Base-by-base conservation (phyloP, 2,888 invertebrate genomes). In the Apodemia mormo region DNA sequence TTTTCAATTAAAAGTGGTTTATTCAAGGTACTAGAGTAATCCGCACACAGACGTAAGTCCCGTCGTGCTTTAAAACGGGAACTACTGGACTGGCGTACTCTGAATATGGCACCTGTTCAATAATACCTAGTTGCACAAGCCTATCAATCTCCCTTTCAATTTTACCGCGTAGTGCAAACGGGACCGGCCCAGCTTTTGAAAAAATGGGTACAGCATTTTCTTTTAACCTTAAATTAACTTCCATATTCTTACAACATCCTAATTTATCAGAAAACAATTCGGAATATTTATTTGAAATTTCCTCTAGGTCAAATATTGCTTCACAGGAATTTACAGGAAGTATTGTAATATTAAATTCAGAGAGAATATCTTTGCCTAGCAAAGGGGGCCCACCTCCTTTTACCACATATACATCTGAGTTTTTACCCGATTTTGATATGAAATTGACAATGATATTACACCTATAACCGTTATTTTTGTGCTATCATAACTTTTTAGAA, bases 1-100 rank as follows among this genome's bases (percentile, higher is more conserved):
- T 71, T 73, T 65, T 75, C 73, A 40, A 73, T 65, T 54, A 71
- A 72, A 22, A 73, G 37, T 37, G 12, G 10, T 43, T 68, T 71
- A 61, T 73, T 74, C 29, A 74, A 54, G 0, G 73, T 76, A 12
- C n/a, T 29, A 29, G 56, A 22, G 22, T 54, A 54, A 22, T 54
- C 54, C 5, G 54, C 22, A n/a, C 54, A 54, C 2, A 22, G 22
- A 1, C n/a, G 54, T 54, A 54, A 54, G 8, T 54, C 6, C 22
- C 54, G 54, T 54, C 54, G 54, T 54, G 54, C 8, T 54, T 54
- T 45, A 45, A 10, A 40, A 40, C 7, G 7, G 8, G 7, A 40
- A 40, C 40, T 8, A 40, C 40, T 7, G 40, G 40, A 40, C 40
- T 40, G 7, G 40, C 40, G 33, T 33, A 33, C 40, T 40, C 40